Evolutionary conservation across 1,140 invertebrate genomes (phyloP).

Genomic region (Ephestia elutella): DNA sequence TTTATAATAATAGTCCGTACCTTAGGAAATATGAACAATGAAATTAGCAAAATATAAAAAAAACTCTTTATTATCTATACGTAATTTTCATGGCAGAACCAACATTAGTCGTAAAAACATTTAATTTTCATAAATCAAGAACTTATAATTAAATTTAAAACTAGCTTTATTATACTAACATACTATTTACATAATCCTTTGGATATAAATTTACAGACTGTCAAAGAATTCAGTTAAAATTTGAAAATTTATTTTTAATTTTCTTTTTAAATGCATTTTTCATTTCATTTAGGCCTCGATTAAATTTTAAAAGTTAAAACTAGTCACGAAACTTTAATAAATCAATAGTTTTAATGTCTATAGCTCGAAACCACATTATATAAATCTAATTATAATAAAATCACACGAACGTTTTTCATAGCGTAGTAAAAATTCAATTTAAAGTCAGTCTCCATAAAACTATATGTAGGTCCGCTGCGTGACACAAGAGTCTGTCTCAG

Average conservation of each 20-base stretch:
- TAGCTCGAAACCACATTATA: too few relatives aligned
- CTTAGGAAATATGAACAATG: neutral
- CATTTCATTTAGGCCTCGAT: too few relatives aligned
- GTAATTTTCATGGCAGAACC: neutral
- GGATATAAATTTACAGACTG: slow-evolving; percentile 2
- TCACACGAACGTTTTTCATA: neutral
- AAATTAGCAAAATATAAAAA: neutral
- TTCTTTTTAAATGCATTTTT: too few relatives aligned
- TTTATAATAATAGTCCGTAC: too few relatives aligned
- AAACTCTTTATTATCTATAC: neutral
- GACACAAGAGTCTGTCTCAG: too few relatives aligned
- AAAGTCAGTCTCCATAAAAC: neutral
- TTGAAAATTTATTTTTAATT: slow-evolving; percentile 8
- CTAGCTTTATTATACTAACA: neutral
- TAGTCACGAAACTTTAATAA: too few relatives aligned
- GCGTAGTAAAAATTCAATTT: neutral
- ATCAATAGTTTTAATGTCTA: too few relatives aligned
- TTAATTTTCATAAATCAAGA: neutral
- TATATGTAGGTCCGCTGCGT: neutral
- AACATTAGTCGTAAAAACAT: neutral
- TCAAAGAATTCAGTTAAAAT: too few relatives aligned
- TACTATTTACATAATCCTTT: slow-evolving; percentile 9
- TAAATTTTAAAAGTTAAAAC: too few relatives aligned
- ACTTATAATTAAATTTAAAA: neutral
- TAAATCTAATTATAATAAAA: too few relatives aligned